These are phyloP conservation scores for Pecten maximus DNA, from an alignment of 2,888 invertebrate genomes.

Conservation along the genomic window DNA sequence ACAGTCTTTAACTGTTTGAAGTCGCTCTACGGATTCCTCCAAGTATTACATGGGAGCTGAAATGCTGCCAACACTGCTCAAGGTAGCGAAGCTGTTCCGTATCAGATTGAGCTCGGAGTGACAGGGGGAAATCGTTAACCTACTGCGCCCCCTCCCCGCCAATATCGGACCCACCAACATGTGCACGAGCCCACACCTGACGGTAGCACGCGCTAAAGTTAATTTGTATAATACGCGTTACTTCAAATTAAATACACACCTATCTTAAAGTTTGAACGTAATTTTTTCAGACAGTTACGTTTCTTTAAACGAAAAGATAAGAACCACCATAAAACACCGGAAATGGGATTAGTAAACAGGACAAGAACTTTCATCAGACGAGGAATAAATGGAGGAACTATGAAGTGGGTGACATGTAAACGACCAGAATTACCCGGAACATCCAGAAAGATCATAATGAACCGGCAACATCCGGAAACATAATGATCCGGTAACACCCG, in stretches of 20 bases:
- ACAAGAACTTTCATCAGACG: neutral
- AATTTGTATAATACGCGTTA: constrained; percentile 23
- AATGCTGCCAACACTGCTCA: neutral
- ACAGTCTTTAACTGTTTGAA: constrained; percentile 2
- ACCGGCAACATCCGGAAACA: no score
- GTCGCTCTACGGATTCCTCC: neutral
- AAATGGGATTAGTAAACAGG: neutral
- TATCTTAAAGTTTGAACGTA: neutral
- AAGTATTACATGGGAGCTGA: neutral
- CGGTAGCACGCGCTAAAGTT: neutral
- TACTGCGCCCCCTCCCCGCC: neutral
- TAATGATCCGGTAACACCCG: no score
- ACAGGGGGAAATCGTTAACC: neutral
- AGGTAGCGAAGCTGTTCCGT: constrained; percentile 18
- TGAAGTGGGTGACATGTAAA: neutral
- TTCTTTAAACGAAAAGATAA: neutral
- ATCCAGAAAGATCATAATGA: no score
- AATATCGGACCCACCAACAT: neutral
- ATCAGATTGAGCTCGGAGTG: constrained; percentile 13
- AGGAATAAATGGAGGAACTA: neutral
- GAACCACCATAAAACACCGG: neutral
- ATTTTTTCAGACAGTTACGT: neutral
- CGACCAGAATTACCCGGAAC: no score
- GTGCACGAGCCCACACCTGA: constrained; percentile 5
- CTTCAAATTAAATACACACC: neutral